Conservation (phyloP, 2,888 invertebrate genomes). For the Rhagonycha fulva region DNA sequence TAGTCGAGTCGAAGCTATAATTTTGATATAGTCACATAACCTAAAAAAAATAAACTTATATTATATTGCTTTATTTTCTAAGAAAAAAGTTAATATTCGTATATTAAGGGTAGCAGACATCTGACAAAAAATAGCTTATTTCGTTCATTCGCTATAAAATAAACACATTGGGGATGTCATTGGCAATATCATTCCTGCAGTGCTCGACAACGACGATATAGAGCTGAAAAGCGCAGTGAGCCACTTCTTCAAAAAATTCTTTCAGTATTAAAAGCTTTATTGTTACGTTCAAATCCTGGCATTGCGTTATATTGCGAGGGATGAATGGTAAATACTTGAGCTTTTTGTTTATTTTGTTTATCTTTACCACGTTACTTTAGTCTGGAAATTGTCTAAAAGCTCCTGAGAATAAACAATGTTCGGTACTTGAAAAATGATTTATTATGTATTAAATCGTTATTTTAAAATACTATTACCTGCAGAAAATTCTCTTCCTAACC, state of each 20-base stretch:
- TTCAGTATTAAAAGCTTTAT: conserved; percentile 30
- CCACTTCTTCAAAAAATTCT: conserved; percentile 27
- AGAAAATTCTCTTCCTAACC: not conserved
- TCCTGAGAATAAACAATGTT: conserved; percentile 1
- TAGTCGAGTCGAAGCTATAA: not conserved
- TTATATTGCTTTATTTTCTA: not conserved
- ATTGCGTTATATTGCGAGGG: conserved; percentile 14
- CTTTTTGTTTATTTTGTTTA: conserved; percentile 8
- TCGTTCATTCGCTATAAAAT: conserved; percentile 29
- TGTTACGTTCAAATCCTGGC: conserved; percentile 25
- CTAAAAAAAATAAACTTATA: not conserved
- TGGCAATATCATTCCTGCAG: conserved; percentile 29
- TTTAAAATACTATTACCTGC: not conserved
- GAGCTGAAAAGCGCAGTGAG: conserved; percentile 26
- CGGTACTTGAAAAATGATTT: not conserved
- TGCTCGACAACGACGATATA: conserved; percentile 26
- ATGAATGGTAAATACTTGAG: conserved; percentile 4
- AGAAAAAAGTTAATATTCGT: conserved; percentile 4
- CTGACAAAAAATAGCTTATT: conserved; percentile 29
- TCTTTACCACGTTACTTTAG: not conserved
- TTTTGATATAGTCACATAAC: not conserved
- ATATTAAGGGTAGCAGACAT: conserved; percentile 24
- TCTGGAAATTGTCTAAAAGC: not conserved
- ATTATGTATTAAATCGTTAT: not conserved
- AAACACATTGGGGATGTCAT: conserved; percentile 30